Evolutionary conservation across 2,888 invertebrate species (phyloP).

Genomic region (Chesias legatella): DNA sequence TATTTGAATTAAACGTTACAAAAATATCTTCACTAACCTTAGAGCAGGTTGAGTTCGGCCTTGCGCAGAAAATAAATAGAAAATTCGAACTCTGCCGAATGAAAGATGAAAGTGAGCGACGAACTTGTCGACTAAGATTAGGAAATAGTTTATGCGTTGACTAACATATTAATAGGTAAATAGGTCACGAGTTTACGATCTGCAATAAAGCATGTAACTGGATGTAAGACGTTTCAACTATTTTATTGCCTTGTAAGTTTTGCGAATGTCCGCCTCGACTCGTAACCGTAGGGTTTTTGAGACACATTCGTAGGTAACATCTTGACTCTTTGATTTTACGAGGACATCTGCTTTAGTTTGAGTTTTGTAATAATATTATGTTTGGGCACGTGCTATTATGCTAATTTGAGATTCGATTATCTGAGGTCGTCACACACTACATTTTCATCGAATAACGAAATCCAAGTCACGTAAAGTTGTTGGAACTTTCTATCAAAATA

Average conservation of each 20-base stretch:
- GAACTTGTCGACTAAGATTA: constrained; percentile 15
- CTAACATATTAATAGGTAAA: constrained; percentile 32
- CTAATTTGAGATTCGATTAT: too few species aligned
- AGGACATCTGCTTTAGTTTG: too few species aligned
- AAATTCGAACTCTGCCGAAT: constrained; percentile 11
- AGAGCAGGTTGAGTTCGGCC: constrained; percentile 3
- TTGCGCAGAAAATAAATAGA: constrained; percentile 16
- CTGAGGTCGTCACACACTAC: too few species aligned
- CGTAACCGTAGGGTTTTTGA: too few species aligned
- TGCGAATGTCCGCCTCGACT: constrained; percentile 1
- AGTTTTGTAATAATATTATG: too few species aligned
- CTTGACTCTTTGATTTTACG: too few species aligned
- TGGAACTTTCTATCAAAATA: too few species aligned
- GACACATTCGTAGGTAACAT: too few species aligned
- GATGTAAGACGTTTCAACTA: constrained; percentile 10
- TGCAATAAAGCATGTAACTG: constrained; percentile 14
- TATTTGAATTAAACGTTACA: constrained; percentile 7
- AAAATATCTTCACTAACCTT: constrained; percentile 8
- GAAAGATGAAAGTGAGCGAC: constrained; percentile 28
- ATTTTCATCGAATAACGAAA: too few species aligned
- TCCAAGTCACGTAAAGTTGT: too few species aligned
- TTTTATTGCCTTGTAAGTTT: constrained; percentile 13
- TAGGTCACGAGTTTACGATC: constrained; percentile 30
- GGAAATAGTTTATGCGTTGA: constrained; percentile 1
- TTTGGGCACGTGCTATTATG: too few species aligned